phyloP scores from a whole-genome alignment of 2,888 invertebrate genomes.

The Hymenopus coronatus region DNA sequence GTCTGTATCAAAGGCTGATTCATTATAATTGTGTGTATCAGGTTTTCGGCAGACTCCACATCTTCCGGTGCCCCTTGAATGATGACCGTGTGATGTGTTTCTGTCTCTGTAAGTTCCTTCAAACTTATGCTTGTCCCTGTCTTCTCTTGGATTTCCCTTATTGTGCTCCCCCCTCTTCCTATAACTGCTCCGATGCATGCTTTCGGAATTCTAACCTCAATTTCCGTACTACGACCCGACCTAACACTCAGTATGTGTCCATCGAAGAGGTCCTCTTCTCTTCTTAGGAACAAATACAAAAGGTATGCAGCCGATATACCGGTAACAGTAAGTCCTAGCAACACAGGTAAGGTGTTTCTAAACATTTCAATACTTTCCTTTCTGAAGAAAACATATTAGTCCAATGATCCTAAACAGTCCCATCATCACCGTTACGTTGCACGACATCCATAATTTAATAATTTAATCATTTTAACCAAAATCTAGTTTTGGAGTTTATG shows the following conservation, averaged over 20 bases:
- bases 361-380: background rate
- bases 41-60: constrained; percentile 67
- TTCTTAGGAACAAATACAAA: constrained; percentile 3
- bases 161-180: constrained; percentile 70
- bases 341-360: background rate
- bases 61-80: constrained; percentile 67
- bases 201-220: constrained; percentile 43
- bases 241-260: constrained; percentile 27
- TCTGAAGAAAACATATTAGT: background rate
- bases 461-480: background rate
- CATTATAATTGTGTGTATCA: constrained; percentile 64
- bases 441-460: background rate
- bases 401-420: background rate
- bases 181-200: constrained; percentile 47
- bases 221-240: constrained; percentile 32
- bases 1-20: constrained; percentile 67
- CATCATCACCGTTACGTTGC: background rate
- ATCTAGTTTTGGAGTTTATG: background rate
- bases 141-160: constrained; percentile 71
- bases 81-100: constrained; percentile 57
- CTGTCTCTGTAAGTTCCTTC: constrained; percentile 50
- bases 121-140: constrained; percentile 63
- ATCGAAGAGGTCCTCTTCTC: constrained; percentile 36
- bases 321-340: constrained; percentile 4
- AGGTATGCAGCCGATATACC: constrained; percentile 1